phyloP scores from a whole-genome alignment of 2,888 invertebrate genomes.

The Alviniconcha strummeri region DNA sequence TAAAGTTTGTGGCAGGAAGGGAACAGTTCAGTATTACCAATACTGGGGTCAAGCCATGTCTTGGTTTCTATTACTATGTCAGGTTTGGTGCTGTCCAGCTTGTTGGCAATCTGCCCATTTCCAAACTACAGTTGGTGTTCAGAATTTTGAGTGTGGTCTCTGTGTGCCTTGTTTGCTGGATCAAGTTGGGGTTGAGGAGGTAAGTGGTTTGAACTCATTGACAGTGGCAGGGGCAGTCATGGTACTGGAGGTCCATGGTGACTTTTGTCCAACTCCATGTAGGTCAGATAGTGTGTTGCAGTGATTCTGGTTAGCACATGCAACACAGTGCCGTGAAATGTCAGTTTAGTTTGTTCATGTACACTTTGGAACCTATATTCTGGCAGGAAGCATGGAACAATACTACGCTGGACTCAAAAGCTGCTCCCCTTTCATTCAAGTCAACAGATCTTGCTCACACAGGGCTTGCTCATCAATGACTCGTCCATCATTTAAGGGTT shows the following conservation, averaged over 20 bases:
- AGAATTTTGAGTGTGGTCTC: background rate
- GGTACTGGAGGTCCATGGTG: too few relatives aligned
- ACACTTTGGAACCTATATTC: background rate
- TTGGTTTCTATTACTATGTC: background rate
- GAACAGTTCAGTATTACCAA: background rate
- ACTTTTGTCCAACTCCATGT: background rate
- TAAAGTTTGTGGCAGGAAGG: background rate
- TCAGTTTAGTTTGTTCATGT: background rate
- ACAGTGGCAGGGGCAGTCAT: too few relatives aligned
- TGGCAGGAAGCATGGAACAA: background rate
- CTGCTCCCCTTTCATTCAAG: background rate
- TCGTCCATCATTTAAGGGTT: too few relatives aligned
- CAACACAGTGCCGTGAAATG: background rate
- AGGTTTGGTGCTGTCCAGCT: slow-evolving; percentile 8
- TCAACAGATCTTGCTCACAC: background rate
- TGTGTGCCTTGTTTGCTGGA: background rate
- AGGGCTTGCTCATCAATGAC: too few relatives aligned
- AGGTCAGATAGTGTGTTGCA: background rate
- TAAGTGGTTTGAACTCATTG: background rate
- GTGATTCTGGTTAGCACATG: background rate
- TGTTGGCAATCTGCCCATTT: slow-evolving; percentile 1
- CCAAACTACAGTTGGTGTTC: background rate
- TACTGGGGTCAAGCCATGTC: background rate
- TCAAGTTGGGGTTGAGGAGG: slow-evolving; percentile 1
- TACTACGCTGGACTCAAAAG: background rate